Evolutionary conservation across 2,113 vertebrate species (phyloP), one percentile per base, ranked within the genome.

Genomic region (Nesogale talazaci): DNA sequence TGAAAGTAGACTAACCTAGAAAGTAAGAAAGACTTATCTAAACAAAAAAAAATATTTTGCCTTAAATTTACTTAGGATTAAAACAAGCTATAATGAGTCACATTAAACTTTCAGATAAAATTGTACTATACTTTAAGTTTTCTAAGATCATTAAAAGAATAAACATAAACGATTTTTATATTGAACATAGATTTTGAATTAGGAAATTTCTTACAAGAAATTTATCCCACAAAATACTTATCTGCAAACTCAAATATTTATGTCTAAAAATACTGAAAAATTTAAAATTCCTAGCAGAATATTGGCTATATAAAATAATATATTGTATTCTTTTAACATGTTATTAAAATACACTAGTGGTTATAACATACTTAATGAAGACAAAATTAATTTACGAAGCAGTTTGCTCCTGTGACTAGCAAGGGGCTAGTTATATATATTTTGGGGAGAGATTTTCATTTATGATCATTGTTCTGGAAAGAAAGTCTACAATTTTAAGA

Each of bases 81-180:
- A 91, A 92, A 52, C 34, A 4, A 59, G 31, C 83, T 91, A 34
- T 31, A 79, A 70, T 69, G 81, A 70, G 40, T 89, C 36, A 72
- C 14, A 75, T 2, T 70, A 6, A 81, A 20, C 0, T 1, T 22
- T 80, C 9, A 87, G 7, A 34, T 76, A 94, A 75, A 88, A 2
- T 63, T 31, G 20, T 57, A 40, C 3, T 92, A 83, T 40, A 69
- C 36, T 87, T 88, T 82, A 31, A 72, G 4, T 0, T 11, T 52
- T 76, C 63, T 61, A 19, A 23, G 59, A 1, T 6, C 20, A 61
- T 61, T 61, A 61, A 23, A 61, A 12, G 46, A 52, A n/a, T 17
- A 72, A 72, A 36, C 12, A 29, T 12, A 70, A 72, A 70, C 16
- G 56, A n/a, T 59, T 69, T 40, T 38, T 79, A 29, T 10, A 34